Conservation (phyloP, 1,140 invertebrate genomes). For the Nilaparvata lugens region DNA sequence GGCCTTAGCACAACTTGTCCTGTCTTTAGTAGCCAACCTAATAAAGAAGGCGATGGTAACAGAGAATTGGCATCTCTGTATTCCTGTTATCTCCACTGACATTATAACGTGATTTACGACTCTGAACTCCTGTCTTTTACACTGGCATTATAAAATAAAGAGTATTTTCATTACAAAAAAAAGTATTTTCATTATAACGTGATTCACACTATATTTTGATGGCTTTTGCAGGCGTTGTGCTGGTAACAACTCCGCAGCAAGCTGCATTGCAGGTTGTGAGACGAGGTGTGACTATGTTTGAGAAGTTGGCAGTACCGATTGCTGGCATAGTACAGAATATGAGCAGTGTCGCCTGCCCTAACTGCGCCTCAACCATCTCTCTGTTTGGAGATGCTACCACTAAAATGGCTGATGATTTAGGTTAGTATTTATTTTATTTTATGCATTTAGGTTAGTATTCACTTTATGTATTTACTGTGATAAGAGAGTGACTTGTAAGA, state of each 20-base stretch:
- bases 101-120: too few species aligned
- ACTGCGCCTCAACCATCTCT: conserved; percentile 50
- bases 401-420: conserved; percentile 35
- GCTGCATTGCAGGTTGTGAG: conserved; percentile 71
- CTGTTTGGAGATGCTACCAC: conserved; percentile 50
- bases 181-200: too few species aligned
- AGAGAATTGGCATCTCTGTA: too few species aligned
- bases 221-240: conserved; percentile 52
- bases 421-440: conserved; percentile 27
- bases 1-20: too few species aligned
- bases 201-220: background rate
- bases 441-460: background rate
- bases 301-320: conserved; percentile 67
- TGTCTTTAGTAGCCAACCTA: too few species aligned
- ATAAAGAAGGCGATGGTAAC: too few species aligned
- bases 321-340: conserved; percentile 82
- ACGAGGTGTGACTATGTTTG: conserved; percentile 70
- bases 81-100: too few species aligned
- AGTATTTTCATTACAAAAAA: too few species aligned
- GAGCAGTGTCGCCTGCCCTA: conserved; percentile 59
- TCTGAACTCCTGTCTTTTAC: too few species aligned
- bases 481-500: too few species aligned
- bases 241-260: conserved; percentile 80
- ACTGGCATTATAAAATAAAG: too few species aligned
- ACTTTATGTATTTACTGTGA: background rate